Evolutionary conservation across 2,888 invertebrate genomes (phyloP), one percentile per base, ranked within the genome.

Genomic region (Conomelus anceps): DNA sequence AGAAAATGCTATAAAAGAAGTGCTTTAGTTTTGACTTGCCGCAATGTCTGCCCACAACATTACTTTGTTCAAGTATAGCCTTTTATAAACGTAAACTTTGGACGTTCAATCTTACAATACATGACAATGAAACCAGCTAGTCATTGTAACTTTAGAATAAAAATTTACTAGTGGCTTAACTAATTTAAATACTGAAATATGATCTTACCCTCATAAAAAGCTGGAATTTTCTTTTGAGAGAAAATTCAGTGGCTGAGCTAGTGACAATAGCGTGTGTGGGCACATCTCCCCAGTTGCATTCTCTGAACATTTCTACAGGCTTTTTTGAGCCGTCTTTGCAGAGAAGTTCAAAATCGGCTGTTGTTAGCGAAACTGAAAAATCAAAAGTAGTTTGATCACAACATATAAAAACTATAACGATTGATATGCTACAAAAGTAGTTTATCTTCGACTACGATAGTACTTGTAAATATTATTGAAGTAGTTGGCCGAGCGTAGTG

Each of bases 251-350:
- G 0, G 97, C 98, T 11, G 98, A 98, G n/a, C 97, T 96, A 0
- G 97, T 96, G 0, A 98, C 97, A 9, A 98, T 93, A 0, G 98
- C 97, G 93, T 98, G 96, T 0, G 97, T 95, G 0, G 98, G 98
- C 17, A 97, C 96, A 87, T 94, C 93, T 7, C 98, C 98, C 98
- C 98, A 98, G 93, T 97, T 96, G 92, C 98, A 98, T 26, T 93
- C 93, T 89, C 95, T 94, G 93, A 96, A 97, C 88, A 97, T 96
- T 0, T 95, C 95, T 17, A 98, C 93, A 0, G 96, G 93, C 22
- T 94, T 94, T 0, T 97, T 95, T 0, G 95, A 94, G 0, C 98
- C 98, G 93, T 98, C 97, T 26, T 95, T 95, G 92, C 98, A 98
- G 0, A 98, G 93, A 89, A 98, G 93, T 93, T 98, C 97, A 92